These are phyloP conservation scores for Ruditapes philippinarum DNA, from an alignment of 1,140 invertebrate species.

Conservation along the genomic window DNA sequence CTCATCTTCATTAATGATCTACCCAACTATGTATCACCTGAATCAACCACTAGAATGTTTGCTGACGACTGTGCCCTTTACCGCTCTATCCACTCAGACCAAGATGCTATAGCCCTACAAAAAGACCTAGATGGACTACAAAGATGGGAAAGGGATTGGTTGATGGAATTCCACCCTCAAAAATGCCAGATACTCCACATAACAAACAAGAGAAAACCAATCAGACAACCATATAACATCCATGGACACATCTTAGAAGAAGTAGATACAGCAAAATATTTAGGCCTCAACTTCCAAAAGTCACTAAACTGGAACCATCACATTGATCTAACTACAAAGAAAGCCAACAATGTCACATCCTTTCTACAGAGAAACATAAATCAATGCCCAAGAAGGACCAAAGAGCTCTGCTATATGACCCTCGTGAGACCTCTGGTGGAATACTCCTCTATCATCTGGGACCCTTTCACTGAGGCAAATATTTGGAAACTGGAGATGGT, in stretches of 20 bases:
- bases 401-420: conserved; percentile 37
- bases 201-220: conserved; percentile 2
- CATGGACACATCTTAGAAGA: conserved; percentile 33
- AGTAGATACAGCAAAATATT: conserved; percentile 46
- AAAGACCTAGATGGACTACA: conserved; percentile 19
- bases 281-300: conserved; percentile 55
- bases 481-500: conserved; percentile 55
- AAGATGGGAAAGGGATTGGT: conserved; percentile 52
- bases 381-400: conserved; percentile 15
- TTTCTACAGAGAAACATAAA: conserved; percentile 20
- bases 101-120: conserved; percentile 21
- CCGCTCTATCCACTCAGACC: background rate
- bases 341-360: conserved; percentile 38
- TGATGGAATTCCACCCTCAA: conserved; percentile 48
- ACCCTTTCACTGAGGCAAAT: conserved; percentile 25
- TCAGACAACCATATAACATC: conserved; percentile 6
- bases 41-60: conserved; percentile 41
- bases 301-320: conserved; percentile 55
- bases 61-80: conserved; percentile 32
- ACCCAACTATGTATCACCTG: conserved; percentile 23
- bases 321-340: conserved; percentile 15
- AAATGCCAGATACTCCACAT: conserved; percentile 40
- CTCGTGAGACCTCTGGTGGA: conserved; percentile 53
- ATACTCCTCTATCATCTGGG: conserved; percentile 58
- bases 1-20: conserved; percentile 58